These are phyloP conservation scores for Beris chalybata DNA, from an alignment of 2,888 invertebrate species.

Conservation along the genomic window DNA sequence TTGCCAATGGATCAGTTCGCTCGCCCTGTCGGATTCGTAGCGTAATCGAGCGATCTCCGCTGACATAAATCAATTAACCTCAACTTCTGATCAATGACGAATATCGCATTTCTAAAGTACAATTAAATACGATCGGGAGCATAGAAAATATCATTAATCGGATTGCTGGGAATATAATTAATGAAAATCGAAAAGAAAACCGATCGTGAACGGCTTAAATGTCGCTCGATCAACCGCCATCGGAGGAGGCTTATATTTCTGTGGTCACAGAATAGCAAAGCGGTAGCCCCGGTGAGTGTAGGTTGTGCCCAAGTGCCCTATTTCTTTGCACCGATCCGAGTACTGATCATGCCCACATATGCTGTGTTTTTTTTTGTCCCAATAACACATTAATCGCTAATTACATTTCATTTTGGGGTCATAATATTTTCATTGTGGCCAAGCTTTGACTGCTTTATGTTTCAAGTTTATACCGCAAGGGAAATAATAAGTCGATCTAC, in stretches of 20 bases:
- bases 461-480: no score
- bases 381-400: no score
- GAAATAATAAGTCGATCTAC: no score
- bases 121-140: not conserved
- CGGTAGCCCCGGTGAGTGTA: not conserved
- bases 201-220: no score
- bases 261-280: no score
- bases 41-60: not conserved
- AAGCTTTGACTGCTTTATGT: no score
- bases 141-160: conserved; percentile 15
- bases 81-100: conserved; percentile 7
- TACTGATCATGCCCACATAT: not conserved
- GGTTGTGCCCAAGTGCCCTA: conserved; percentile 9
- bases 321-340: conserved; percentile 8
- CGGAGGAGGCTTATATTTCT: no score
- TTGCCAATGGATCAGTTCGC: not conserved
- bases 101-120: conserved; percentile 6
- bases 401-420: no score
- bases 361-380: no score
- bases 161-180: conserved; percentile 13
- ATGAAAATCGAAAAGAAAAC: conserved; percentile 6
- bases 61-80: conserved; percentile 25
- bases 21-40: not conserved
- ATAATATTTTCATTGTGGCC: no score
- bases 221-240: no score